phyloP scores from a whole-genome alignment of 1,140 invertebrate genomes.

The Solenopsis fugax region DNA sequence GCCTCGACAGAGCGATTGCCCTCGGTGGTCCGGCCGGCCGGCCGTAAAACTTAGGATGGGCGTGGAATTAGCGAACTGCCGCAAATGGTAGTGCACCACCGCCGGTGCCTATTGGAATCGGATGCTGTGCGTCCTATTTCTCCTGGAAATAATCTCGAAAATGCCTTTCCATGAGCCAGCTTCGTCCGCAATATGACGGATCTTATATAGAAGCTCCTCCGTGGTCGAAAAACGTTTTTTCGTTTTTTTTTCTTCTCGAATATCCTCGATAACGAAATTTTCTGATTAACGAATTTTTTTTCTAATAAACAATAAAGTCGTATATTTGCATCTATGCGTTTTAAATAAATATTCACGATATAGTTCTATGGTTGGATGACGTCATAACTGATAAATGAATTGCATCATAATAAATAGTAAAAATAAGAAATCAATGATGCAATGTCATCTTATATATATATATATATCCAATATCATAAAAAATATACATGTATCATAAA shows the following conservation, averaged over 20 bases:
- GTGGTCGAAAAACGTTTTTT: neutral
- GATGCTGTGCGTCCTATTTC: constrained; percentile 67
- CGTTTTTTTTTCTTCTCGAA: neutral
- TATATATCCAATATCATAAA: too few relatives aligned
- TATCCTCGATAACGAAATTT: neutral
- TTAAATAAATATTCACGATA: neutral
- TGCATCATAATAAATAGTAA: neutral
- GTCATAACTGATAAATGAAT: neutral
- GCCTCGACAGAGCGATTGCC: constrained; percentile 33
- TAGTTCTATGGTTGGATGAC: neutral
- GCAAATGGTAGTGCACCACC: constrained; percentile 78
- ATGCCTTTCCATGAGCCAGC: constrained; percentile 53
- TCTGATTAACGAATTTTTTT: neutral
- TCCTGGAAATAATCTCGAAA: constrained; percentile 72
- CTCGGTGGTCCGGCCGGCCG: constrained; percentile 26
- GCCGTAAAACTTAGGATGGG: constrained; percentile 78
- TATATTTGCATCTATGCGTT: neutral
- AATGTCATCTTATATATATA: neutral
- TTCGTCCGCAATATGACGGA: constrained; percentile 29
- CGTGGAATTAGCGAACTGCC: constrained; percentile 78
- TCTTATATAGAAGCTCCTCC: neutral
- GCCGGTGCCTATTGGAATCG: constrained; percentile 63
- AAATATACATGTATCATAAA: neutral
- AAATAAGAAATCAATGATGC: neutral
- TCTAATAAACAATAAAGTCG: neutral